Evolutionary conservation across 1,140 invertebrate genomes (phyloP).

Genomic region (Diachasma alloeum): DNA sequence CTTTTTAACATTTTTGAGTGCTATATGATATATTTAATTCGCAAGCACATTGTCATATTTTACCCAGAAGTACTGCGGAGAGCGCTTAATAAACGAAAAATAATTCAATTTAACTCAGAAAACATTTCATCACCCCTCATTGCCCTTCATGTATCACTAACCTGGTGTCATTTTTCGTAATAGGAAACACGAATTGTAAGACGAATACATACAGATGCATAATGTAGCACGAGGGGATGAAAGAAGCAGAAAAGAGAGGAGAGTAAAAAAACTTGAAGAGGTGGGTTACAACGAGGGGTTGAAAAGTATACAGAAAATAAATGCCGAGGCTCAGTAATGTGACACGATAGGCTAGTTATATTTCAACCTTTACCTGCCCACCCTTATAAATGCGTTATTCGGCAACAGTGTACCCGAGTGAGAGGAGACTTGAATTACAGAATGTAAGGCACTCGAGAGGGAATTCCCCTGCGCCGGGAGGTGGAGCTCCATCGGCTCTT

Average conservation of each 20-base stretch:
- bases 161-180: conserved; percentile 21
- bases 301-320: not conserved
- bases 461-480: conserved; percentile 37
- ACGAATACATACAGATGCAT: not conserved
- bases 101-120: not conserved
- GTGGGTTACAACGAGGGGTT: conserved; percentile 8
- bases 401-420: conserved; percentile 6
- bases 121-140: not conserved
- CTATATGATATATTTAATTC: too few species aligned
- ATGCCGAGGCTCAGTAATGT: conserved; percentile 30
- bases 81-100: not conserved
- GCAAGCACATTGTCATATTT: too few species aligned
- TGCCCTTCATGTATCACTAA: conserved; percentile 6
- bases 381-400: not conserved
- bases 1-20: too few species aligned
- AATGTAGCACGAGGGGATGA: conserved; percentile 11
- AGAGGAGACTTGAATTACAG: not conserved
- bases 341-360: conserved; percentile 45
- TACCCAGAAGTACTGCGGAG: too few species aligned
- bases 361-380: conserved; percentile 29
- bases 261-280: not conserved
- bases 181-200: conserved; percentile 11
- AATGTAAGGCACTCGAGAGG: conserved; percentile 33
- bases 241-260: not conserved
- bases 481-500: conserved; percentile 10